Conservation (phyloP, 2,888 invertebrate genomes). For the Ctena decussata region DNA sequence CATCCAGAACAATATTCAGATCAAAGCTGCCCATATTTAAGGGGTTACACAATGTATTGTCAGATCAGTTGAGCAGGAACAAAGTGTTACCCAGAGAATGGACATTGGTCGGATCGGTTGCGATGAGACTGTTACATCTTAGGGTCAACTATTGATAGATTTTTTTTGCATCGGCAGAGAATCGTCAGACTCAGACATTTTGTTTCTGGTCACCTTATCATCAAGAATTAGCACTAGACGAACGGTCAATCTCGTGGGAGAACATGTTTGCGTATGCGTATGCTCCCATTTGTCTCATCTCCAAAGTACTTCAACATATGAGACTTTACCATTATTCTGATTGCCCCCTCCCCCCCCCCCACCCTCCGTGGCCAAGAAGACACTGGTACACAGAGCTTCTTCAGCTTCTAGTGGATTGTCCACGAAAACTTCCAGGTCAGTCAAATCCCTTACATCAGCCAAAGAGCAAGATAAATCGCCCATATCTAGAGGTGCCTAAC, state of each 20-base stretch:
- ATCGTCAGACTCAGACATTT: background rate
- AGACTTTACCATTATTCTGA: background rate
- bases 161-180: conserved; percentile 22
- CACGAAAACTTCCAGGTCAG: background rate
- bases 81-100: conserved; percentile 9
- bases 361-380: background rate
- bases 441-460: background rate
- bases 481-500: background rate
- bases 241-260: conserved; percentile 7
- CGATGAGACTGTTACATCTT: background rate
- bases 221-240: conserved; percentile 3
- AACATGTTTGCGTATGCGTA: conserved; percentile 17
- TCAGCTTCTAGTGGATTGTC: background rate
- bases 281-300: background rate
- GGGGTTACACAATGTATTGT: conserved; percentile 5
- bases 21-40: conserved; percentile 16
- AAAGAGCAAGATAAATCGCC: no score
- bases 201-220: conserved; percentile 1
- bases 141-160: conserved; percentile 19
- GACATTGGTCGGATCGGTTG: background rate
- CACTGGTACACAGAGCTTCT: background rate
- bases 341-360: no score
- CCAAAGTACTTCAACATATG: conserved; percentile 8
- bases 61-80: conserved; percentile 17
- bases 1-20: background rate